Evolutionary conservation across 2,797 vertebrate genomes (phyloP).

Genomic region (Caiman crocodilus): DNA sequence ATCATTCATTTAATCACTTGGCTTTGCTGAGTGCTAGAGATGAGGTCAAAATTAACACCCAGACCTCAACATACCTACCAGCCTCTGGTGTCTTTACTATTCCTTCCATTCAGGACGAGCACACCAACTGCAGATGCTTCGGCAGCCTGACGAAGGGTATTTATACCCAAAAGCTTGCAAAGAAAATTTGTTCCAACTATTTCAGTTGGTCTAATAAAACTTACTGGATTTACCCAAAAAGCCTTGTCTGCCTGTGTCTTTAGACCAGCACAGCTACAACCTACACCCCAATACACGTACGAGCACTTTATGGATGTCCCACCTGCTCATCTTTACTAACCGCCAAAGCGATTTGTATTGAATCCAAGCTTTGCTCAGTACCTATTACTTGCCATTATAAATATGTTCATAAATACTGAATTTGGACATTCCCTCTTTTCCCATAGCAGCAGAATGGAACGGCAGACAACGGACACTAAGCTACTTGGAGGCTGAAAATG

Average conservation of each 20-base stretch:
- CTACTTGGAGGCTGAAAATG: background rate
- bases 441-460: accelerated
- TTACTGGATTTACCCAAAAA: too few species aligned
- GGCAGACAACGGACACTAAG: background rate
- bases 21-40: accelerated
- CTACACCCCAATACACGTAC: too few species aligned
- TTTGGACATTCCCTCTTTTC: background rate
- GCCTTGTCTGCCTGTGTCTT: too few species aligned
- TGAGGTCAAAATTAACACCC: background rate
- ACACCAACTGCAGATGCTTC: too few species aligned
- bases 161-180: too few species aligned
- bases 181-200: too few species aligned
- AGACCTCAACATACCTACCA: background rate
- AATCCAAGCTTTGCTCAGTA: background rate
- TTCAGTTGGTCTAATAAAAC: too few species aligned
- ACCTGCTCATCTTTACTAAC: background rate
- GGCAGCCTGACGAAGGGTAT: too few species aligned
- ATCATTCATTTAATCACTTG: background rate
- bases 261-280: too few species aligned
- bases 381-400: background rate
- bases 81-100: too few species aligned
- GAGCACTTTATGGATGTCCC: background rate
- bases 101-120: too few species aligned
- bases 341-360: accelerated
- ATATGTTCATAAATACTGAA: background rate